These are phyloP conservation scores for Amphiura filiformis DNA, from an alignment of 35 echinoderm and acorn worm genomes.

Conservation along the genomic window DNA sequence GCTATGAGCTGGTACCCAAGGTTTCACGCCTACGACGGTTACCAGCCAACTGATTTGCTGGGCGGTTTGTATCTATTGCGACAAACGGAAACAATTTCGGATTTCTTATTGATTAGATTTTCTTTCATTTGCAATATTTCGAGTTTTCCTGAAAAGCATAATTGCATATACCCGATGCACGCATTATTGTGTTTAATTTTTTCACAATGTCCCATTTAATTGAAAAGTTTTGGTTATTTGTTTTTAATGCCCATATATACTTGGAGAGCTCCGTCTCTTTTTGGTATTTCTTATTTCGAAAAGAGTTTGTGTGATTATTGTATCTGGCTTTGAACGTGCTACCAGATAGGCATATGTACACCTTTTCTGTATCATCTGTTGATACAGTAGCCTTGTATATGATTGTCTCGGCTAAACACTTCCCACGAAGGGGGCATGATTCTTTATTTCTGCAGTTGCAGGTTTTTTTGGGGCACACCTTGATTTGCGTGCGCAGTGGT, in stretches of 20 bases:
- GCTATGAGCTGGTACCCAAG: too few relatives aligned
- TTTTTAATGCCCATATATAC: not conserved
- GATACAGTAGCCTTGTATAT: slow-evolving; percentile 37
- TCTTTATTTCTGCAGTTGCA: slow-evolving; percentile 41
- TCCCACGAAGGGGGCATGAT: slow-evolving; percentile 13
- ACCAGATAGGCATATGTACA: slow-evolving; percentile 30
- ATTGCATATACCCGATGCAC: not conserved
- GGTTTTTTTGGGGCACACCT: not conserved
- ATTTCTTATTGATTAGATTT: not conserved
- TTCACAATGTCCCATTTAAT: not conserved
- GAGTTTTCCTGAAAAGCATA: not conserved
- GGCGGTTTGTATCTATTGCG: not conserved
- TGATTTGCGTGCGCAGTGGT: not conserved
- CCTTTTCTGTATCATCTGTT: not conserved
- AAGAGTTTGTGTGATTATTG: slow-evolving; percentile 25
- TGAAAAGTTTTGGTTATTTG: not conserved
- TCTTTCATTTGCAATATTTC: slow-evolving; percentile 1
- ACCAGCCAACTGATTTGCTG: not conserved
- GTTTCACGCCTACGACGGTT: too few relatives aligned
- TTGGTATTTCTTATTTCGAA: not conserved
- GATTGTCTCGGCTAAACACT: slow-evolving; percentile 1
- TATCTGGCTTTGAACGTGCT: slow-evolving; percentile 11
- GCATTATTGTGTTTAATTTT: not conserved
- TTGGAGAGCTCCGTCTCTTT: slow-evolving; percentile 30
- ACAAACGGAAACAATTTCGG: not conserved